Percentiles rank a stretch among this genome's conserved stretches.
Conservation (phyloP, 2,797 vertebrate genomes). For the Sorex maritimensis region DNA sequence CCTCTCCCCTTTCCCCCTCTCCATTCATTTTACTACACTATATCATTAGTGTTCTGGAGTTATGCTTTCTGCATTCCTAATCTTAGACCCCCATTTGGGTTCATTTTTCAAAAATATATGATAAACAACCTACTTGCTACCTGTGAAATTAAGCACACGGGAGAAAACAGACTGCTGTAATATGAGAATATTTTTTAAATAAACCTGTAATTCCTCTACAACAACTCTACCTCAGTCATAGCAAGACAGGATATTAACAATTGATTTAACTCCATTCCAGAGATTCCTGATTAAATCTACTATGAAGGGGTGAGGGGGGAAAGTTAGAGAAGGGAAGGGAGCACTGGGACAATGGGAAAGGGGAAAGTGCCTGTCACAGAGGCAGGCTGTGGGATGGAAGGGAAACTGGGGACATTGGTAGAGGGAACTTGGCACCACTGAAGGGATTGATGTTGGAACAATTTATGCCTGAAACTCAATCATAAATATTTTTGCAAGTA, state of each 20-base stretch:
- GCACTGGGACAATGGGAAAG: no score
- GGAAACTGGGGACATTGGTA: no score
- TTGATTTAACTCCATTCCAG: conserved; percentile 61
- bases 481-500: no score
- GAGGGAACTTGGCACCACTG: no score
- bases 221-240: conserved; percentile 29
- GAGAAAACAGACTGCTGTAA: conserved; percentile 66
- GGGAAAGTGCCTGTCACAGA: no score
- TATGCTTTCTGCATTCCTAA: conserved; percentile 67
- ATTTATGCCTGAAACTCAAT: no score
- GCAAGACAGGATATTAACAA: conserved; percentile 37
- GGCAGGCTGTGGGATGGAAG: no score
- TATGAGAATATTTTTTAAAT: conserved; percentile 59
- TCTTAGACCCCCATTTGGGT: conserved; percentile 61
- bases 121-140: conserved; percentile 71
- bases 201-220: conserved; percentile 40
- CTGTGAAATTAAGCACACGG: conserved; percentile 69
- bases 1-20: background rate
- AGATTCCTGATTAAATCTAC: conserved; percentile 48
- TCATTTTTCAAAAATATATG: conserved; percentile 73
- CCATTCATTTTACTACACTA: conserved; percentile 69
- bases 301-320: background rate
- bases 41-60: conserved; percentile 63
- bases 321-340: no score
- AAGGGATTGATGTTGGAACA: no score